phyloP scores from a whole-genome alignment of 2,797 vertebrate genomes.

The Pipistrellus pipistrellus region DNA sequence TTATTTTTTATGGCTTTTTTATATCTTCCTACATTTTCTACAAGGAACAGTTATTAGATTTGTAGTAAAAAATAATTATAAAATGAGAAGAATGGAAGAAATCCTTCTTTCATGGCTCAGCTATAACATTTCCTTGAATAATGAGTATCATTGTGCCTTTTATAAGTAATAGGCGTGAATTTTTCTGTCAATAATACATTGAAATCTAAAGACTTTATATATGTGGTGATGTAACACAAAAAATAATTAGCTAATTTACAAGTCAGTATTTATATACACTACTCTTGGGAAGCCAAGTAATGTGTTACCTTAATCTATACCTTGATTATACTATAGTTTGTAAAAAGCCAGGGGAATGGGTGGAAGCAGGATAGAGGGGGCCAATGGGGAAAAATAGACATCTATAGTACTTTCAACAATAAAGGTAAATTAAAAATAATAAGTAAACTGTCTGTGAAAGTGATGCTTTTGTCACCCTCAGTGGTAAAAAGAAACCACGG shows the following conservation, averaged over 20 bases:
- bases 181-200: slow-evolving; percentile 58
- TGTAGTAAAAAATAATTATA: slow-evolving; percentile 34
- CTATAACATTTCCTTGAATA: slow-evolving; percentile 19
- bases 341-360: too few species aligned
- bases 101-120: not conserved
- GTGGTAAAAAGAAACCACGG: not conserved
- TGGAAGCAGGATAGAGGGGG: too few species aligned
- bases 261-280: slow-evolving; percentile 64
- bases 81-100: slow-evolving; percentile 37
- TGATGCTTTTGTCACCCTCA: not conserved
- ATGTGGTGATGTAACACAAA: slow-evolving; percentile 67
- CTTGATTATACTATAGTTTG: slow-evolving; percentile 12
- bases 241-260: slow-evolving; percentile 69
- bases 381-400: too few species aligned
- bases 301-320: slow-evolving; percentile 7
- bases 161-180: slow-evolving; percentile 34
- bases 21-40: not conserved
- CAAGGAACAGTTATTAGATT: not conserved
- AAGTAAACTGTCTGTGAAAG: not conserved
- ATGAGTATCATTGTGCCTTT: slow-evolving; percentile 22
- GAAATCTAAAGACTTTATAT: slow-evolving; percentile 50
- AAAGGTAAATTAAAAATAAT: too few species aligned
- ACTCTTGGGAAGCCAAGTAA: slow-evolving; percentile 40
- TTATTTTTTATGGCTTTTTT: not conserved
- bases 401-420: too few species aligned